phyloP scores from a whole-genome alignment of 2,888 invertebrate genomes.

The Laspeyria flexula region DNA sequence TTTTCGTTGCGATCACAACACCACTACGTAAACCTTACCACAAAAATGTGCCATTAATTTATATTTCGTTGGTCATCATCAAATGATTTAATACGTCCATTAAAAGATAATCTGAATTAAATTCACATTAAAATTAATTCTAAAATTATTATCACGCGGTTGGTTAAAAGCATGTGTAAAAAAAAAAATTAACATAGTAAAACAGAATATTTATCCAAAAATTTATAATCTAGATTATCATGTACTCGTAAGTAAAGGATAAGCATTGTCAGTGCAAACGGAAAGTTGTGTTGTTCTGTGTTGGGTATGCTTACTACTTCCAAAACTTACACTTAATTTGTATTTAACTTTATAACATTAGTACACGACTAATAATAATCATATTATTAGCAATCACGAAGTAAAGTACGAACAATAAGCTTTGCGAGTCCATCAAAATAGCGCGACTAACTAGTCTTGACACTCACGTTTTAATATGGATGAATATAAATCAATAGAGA shows the following conservation, averaged over 20 bases:
- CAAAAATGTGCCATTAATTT: background rate
- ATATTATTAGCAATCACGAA: constrained; percentile 77
- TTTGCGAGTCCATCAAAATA: constrained; percentile 62
- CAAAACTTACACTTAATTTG: constrained; percentile 20
- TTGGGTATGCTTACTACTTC: background rate
- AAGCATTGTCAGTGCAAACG: no score
- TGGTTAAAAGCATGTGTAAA: background rate
- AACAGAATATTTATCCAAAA: no score
- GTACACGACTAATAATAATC: constrained; percentile 63
- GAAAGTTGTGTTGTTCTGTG: background rate
- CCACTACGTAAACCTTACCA: no score
- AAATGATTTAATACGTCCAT: background rate
- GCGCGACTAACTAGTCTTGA: constrained; percentile 65
- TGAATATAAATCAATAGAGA: constrained; percentile 58
- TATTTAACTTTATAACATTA: constrained; percentile 30
- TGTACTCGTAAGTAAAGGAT: no score
- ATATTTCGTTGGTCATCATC: background rate
- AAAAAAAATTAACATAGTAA: no score
- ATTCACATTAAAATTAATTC: background rate
- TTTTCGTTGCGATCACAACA: no score
- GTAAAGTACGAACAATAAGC: constrained; percentile 59
- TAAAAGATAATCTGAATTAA: background rate
- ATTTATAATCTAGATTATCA: no score
- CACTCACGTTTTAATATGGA: constrained; percentile 56
- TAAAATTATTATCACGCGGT: background rate